Evolutionary conservation across 2,113 vertebrate species (phyloP).

Genomic region (Oryzias woworae): DNA sequence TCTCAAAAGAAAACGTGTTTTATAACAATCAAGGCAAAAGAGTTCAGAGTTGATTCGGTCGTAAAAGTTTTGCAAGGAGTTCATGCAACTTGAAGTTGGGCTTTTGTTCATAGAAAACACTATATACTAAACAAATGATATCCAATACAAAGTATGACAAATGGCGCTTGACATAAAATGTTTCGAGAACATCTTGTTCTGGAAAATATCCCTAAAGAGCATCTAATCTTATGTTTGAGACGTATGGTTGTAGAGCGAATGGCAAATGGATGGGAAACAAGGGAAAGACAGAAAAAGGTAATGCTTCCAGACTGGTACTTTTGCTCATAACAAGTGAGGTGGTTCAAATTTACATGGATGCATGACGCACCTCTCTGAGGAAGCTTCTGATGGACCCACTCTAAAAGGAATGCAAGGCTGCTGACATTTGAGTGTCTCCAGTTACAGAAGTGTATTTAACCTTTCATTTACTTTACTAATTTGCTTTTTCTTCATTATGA

Average conservation of each 20-base stretch:
- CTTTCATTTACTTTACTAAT: conserved; percentile 34
- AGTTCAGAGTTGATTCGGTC: too few species aligned
- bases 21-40: too few species aligned
- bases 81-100: too few species aligned
- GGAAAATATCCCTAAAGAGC: not conserved
- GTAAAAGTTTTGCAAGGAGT: too few species aligned
- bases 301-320: conserved; percentile 25
- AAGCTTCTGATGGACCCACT: conserved; percentile 38
- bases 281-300: conserved; percentile 5
- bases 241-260: not conserved
- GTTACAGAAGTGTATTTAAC: conserved; percentile 51
- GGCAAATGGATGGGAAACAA: conserved; percentile 3
- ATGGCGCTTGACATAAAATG: conserved; percentile 1
- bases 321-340: conserved; percentile 18
- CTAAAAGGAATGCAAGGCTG: conserved; percentile 46
- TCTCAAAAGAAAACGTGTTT: too few species aligned
- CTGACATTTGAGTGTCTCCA: conserved; percentile 48
- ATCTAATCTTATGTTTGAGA: not conserved
- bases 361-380: conserved; percentile 61
- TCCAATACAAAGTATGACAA: not conserved
- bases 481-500: conserved; percentile 3
- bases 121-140: not conserved
- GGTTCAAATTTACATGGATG: conserved; percentile 44
- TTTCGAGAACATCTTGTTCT: not conserved
- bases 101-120: too few species aligned